Conservation (phyloP, 2,888 invertebrate species). For the Trachelus tabidus region DNA sequence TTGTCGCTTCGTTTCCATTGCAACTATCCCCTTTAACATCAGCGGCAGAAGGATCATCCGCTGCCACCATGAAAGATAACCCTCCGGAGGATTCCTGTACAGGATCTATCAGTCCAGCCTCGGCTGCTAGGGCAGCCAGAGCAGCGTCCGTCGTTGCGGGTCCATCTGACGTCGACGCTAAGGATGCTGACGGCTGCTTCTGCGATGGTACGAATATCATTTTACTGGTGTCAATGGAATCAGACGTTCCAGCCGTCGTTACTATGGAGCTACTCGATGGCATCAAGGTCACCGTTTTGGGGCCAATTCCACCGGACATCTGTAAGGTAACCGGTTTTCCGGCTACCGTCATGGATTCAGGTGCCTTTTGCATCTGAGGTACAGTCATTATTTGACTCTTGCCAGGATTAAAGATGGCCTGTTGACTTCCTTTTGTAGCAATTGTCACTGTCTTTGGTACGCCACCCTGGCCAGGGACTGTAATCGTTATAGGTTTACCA, state of each 20-base stretch:
- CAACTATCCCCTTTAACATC: conserved; percentile 60
- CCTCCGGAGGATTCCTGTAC: conserved; percentile 61
- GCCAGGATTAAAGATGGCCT: conserved; percentile 57
- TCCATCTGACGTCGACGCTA: conserved; percentile 70
- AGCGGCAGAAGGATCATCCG: conserved; percentile 47
- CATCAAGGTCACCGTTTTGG: conserved; percentile 75
- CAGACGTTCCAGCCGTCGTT: conserved; percentile 52
- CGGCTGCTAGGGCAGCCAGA: conserved; percentile 72
- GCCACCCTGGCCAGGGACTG: conserved; percentile 71
- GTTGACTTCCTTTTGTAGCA: conserved; percentile 68
- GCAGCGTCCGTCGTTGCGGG: conserved; percentile 74
- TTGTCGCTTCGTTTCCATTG: conserved; percentile 58
- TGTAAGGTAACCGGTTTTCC: conserved; percentile 81
- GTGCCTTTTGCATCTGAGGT: conserved; percentile 61
- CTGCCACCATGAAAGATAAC: conserved; percentile 59
- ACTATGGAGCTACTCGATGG: conserved; percentile 63
- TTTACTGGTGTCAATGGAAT: conserved; percentile 57
- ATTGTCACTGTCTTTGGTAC: conserved; percentile 73
- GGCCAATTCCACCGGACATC: conserved; percentile 71
- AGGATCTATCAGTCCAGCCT: conserved; percentile 72
- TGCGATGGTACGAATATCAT: conserved; percentile 63
- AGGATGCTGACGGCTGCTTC: conserved; percentile 70
- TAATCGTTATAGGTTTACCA: conserved; percentile 77
- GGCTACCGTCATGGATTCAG: conserved; percentile 74
- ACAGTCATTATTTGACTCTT: conserved; percentile 62